phyloP scores from a whole-genome alignment of 1,140 invertebrate genomes.

The Drosophila auraria region DNA sequence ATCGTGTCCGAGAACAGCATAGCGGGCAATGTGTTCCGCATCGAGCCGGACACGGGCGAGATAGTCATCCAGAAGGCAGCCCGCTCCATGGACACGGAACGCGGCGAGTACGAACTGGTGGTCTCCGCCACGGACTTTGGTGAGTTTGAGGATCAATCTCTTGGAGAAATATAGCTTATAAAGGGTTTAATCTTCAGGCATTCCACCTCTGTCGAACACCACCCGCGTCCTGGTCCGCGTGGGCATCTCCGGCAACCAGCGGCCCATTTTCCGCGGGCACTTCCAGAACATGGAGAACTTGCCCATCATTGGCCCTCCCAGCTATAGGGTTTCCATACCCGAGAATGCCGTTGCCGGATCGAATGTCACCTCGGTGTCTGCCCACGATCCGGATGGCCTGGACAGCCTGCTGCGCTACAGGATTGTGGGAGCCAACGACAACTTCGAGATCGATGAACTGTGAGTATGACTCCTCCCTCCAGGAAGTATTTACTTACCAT shows the following conservation, averaged over 20 bases:
- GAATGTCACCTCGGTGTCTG: constrained; percentile 89
- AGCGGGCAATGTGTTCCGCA: constrained; percentile 86
- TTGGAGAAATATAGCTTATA: not conserved
- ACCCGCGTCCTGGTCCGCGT: constrained; percentile 89
- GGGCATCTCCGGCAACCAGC: constrained; percentile 91
- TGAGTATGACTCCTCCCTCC: constrained; percentile 74
- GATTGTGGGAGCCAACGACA: constrained; percentile 92
- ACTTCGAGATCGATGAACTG: constrained; percentile 91
- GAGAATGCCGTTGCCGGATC: constrained; percentile 90
- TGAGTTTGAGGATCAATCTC: constrained; percentile 29
- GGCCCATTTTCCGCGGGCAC: constrained; percentile 91
- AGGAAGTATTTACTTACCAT: not conserved
- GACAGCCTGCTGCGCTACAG: constrained; percentile 90
- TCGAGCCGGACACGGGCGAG: constrained; percentile 90
- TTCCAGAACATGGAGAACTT: constrained; percentile 87
- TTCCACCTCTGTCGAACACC: constrained; percentile 88
- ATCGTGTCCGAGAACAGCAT: constrained; percentile 90
- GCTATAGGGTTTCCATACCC: constrained; percentile 89
- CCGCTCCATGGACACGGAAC: constrained; percentile 89
- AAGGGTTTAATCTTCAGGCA: constrained; percentile 29
- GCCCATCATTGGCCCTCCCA: constrained; percentile 87
- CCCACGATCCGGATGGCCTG: constrained; percentile 91
- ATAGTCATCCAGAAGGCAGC: constrained; percentile 88
- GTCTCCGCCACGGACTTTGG: constrained; percentile 91
- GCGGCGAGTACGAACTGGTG: constrained; percentile 90